Evolutionary conservation across 2,113 vertebrate species (phyloP), one percentile per base, ranked within the genome.

Genomic region (Calonectris borealis): DNA sequence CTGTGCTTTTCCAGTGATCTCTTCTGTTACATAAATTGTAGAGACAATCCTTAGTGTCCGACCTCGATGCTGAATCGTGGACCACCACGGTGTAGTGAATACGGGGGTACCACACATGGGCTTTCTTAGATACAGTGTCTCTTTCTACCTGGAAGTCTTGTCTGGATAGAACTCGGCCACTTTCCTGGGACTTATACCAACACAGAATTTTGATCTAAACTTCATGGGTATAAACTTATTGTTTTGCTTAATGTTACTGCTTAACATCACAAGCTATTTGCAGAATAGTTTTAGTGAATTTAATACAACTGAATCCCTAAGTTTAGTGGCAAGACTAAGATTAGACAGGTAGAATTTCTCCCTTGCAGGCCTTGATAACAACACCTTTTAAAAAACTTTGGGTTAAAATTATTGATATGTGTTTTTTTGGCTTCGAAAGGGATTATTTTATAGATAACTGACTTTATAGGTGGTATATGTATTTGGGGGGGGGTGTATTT

Each of bases 41-140:
- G 61, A 44, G 48, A 38, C 40, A 2, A 2, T 20, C 26, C 13
- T 38, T 2, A 6, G 62, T 4, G 66, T 19, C 48, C 4, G 1
- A 0, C 19, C 40, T 13, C 2, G 7, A 2, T 32, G 16, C 80
- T 24, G 36, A 3, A 5, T 24, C 6, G 42, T 11, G 42, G 42
- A 4, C 32, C 9, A 1, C 21, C 62, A 1, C 42, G 1, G 12
- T 13, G 0, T 0, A 3, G 16, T 19, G 3, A 26, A 6, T 26
- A 11, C 0, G 1, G 62, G 21, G 31, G 20, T 29, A 29, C 31
- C 24, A 4, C 2, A 0, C 4, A 0, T 9, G 44, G 44, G 9
- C 31, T 60, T 49, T 1, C 44, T 42, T 27, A 5, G 18, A 34
- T 6, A 0, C 7, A 26, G 11, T 3, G 9, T 11, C 4, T 25